Evolutionary conservation across 1,140 invertebrate species (phyloP).

Genomic region (Leptopilina boulardi): DNA sequence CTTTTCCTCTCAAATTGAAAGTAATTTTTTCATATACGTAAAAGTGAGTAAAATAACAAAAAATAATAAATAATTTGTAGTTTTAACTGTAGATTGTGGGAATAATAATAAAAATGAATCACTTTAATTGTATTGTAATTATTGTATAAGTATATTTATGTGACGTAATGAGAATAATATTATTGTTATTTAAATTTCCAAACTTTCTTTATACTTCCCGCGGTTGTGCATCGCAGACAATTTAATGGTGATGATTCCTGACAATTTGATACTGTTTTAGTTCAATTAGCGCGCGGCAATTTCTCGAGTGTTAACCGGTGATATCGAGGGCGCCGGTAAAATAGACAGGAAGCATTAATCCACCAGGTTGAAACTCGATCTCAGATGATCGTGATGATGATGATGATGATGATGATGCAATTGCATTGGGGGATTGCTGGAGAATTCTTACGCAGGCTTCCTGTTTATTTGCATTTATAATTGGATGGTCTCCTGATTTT

Average conservation of each 20-base stretch:
- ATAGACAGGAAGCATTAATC: slow-evolving; percentile 43
- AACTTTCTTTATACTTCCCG: slow-evolving; percentile 30
- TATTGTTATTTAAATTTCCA: background rate
- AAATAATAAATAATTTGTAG: too few species aligned
- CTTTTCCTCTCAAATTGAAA: too few species aligned
- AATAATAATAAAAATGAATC: too few species aligned
- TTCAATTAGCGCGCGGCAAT: slow-evolving; percentile 22
- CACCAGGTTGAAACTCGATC: slow-evolving; percentile 47
- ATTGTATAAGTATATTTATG: background rate
- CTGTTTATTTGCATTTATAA: slow-evolving; percentile 4
- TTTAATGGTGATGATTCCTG: background rate
- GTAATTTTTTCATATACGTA: too few species aligned
- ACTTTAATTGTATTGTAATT: slow-evolving; percentile 3
- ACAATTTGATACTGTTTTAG: slow-evolving; percentile 33
- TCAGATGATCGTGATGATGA: slow-evolving; percentile 36
- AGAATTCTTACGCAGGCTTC: slow-evolving; percentile 38
- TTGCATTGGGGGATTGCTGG: slow-evolving; percentile 44
- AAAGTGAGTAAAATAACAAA: too few species aligned
- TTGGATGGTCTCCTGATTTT: background rate
- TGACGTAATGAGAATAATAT: background rate
- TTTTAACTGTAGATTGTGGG: too few species aligned
- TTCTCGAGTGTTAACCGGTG: slow-evolving; percentile 13
- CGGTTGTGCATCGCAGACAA: background rate
- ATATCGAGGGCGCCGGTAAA: slow-evolving; percentile 22
- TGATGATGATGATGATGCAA: slow-evolving; percentile 42